A percentile compares a stretch with the other conserved stretches of the same genome.
Conservation (phyloP, 1,140 invertebrate species). For the Dolichoris vasculosae region DNA sequence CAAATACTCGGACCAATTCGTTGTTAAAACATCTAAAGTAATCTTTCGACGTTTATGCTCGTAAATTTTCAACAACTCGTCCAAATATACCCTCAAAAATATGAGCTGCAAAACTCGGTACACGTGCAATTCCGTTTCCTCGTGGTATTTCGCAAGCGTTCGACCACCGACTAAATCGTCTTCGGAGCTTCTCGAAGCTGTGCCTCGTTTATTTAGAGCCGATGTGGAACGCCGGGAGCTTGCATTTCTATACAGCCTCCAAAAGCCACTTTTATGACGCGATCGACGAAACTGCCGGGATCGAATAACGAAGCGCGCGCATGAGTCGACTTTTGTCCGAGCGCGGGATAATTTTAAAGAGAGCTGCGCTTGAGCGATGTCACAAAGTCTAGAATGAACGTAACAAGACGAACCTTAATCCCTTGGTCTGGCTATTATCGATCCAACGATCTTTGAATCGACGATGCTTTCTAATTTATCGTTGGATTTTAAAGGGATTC, state of each 20-base stretch:
- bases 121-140: slow-evolving; percentile 15
- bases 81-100: no score
- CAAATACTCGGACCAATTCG: no score
- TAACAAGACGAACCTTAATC: neutral
- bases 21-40: no score
- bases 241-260: neutral
- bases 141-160: slow-evolving; percentile 16
- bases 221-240: slow-evolving; percentile 22
- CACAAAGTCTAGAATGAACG: neutral
- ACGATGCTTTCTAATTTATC: no score
- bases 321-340: neutral
- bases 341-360: slow-evolving; percentile 28
- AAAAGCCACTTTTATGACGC: slow-evolving; percentile 40
- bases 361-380: neutral
- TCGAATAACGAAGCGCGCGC: slow-evolving; percentile 25
- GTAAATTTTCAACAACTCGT: neutral
- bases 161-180: slow-evolving; percentile 14
- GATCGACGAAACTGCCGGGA: slow-evolving; percentile 39
- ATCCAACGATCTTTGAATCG: no score
- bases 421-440: neutral
- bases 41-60: no score
- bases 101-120: no score
- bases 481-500: no score
- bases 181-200: neutral
- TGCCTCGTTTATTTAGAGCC: slow-evolving; percentile 33